phyloP scores from a whole-genome alignment of 2,888 invertebrate species.

The Tenthredo amoena region DNA sequence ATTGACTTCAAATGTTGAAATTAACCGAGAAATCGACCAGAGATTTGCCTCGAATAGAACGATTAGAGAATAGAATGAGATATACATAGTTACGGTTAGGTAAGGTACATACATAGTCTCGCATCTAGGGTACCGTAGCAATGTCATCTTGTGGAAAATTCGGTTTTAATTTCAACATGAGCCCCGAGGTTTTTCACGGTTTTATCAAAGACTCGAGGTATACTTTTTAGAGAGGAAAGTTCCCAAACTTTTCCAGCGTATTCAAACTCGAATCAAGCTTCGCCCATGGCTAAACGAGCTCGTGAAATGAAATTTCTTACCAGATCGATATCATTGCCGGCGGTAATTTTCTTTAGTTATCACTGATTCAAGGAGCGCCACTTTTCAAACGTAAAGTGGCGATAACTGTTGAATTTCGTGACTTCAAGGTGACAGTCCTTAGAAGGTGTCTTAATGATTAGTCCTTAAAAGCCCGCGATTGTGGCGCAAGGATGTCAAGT shows the following conservation, averaged over 20 bases:
- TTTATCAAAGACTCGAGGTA: slow-evolving; percentile 25
- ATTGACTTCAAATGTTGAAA: neutral
- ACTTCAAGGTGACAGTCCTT: neutral
- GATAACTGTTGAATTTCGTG: neutral
- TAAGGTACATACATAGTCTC: neutral
- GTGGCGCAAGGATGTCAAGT: neutral
- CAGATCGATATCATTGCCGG: slow-evolving; percentile 38
- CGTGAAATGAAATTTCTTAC: slow-evolving; percentile 43
- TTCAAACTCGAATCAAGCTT: slow-evolving; percentile 44
- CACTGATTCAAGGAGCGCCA: slow-evolving; percentile 9
- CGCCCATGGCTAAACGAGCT: slow-evolving; percentile 23
- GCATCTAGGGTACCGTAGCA: neutral
- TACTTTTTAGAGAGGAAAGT: neutral
- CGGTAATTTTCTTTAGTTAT: slow-evolving; percentile 41
- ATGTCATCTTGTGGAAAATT: slow-evolving; percentile 25
- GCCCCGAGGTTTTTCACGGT: slow-evolving; percentile 26
- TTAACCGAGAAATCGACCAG: neutral
- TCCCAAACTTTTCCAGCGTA: slow-evolving; percentile 30
- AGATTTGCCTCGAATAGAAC: neutral
- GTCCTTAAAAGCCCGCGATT: neutral
- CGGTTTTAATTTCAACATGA: slow-evolving; percentile 18
- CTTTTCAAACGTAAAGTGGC: neutral
- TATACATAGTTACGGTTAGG: neutral
- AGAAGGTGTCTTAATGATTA: neutral
- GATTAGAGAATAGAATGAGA: neutral